Conservation (phyloP, 2,888 invertebrate genomes). For the Tiliacea citrago region DNA sequence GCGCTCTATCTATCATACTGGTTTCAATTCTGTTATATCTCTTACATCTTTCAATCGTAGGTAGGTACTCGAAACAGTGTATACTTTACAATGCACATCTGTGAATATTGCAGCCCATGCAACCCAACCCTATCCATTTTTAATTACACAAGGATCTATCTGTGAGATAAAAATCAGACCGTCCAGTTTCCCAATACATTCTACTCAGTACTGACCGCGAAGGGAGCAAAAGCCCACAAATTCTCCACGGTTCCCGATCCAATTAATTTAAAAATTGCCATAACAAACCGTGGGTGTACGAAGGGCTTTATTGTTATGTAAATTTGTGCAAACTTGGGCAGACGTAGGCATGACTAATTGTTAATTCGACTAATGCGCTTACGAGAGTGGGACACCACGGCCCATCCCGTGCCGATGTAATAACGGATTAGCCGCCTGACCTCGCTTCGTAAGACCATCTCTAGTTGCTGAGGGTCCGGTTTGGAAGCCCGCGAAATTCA, state of each 20-base stretch:
- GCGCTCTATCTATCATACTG: not conserved
- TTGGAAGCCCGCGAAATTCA: not conserved
- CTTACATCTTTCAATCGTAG: conserved; percentile 19
- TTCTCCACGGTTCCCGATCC: conserved; percentile 87
- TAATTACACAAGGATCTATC: conserved; percentile 47
- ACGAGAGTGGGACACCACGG: conserved; percentile 79
- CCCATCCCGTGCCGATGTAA: conserved; percentile 75
- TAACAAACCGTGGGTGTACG: conserved; percentile 76
- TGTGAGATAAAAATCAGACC: conserved; percentile 50
- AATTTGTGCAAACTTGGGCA: conserved; percentile 89
- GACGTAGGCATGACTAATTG: conserved; percentile 90
- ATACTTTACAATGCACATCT: conserved; percentile 34
- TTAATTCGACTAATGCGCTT: conserved; percentile 90
- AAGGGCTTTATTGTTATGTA: conserved; percentile 90
- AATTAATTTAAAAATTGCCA: conserved; percentile 90
- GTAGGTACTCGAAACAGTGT: conserved; percentile 14
- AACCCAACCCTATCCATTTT: conserved; percentile 32
- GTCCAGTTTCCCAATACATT: conserved; percentile 46
- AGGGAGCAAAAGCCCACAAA: conserved; percentile 77
- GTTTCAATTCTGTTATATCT: not conserved
- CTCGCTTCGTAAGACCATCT: conserved; percentile 60
- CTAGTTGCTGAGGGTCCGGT: conserved; percentile 30
- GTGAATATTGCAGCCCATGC: conserved; percentile 20
- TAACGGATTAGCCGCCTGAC: conserved; percentile 73
- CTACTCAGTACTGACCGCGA: conserved; percentile 77